A percentile compares a stretch with the other conserved stretches of the same genome.
Evolutionary conservation across 2,113 vertebrate species (phyloP).

Genomic region (Anser cygnoides): DNA sequence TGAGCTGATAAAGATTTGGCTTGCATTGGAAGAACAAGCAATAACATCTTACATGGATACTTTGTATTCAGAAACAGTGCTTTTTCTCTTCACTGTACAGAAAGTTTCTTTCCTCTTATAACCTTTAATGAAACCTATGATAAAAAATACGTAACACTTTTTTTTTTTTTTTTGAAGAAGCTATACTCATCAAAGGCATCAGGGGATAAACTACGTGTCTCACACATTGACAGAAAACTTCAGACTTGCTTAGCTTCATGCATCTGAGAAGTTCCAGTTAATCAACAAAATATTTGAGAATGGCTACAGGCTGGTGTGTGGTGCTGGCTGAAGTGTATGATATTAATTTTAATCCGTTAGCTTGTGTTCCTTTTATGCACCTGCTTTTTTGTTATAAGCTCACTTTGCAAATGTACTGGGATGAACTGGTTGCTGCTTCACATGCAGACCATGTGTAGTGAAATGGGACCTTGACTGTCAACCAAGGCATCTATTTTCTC

Average conservation of each 20-base stretch:
- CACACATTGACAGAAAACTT: background rate
- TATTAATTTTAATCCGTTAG: background rate
- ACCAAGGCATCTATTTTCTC: background rate
- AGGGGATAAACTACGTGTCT: background rate
- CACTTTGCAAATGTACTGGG: background rate
- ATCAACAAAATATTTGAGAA: background rate
- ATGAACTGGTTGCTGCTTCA: background rate
- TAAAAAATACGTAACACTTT: background rate
- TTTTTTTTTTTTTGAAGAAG: background rate
- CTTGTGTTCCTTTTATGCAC: background rate
- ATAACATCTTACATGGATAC: background rate
- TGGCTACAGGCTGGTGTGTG: accelerated
- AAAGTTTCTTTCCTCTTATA: constrained; percentile 3
- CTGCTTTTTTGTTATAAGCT: background rate
- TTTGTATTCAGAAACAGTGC: background rate
- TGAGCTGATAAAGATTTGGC: constrained; percentile 23
- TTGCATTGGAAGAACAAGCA: constrained; percentile 3
- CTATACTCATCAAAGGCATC: background rate
- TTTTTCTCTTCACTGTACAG: constrained; percentile 53
- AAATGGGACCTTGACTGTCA: background rate
- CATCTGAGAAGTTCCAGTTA: background rate
- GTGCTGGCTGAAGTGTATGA: background rate
- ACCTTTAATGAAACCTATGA: background rate
- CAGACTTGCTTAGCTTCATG: background rate
- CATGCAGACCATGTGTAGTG: background rate